phyloP scores from a whole-genome alignment of 2,113 vertebrate genomes.

The Corydoras maculifer region DNA sequence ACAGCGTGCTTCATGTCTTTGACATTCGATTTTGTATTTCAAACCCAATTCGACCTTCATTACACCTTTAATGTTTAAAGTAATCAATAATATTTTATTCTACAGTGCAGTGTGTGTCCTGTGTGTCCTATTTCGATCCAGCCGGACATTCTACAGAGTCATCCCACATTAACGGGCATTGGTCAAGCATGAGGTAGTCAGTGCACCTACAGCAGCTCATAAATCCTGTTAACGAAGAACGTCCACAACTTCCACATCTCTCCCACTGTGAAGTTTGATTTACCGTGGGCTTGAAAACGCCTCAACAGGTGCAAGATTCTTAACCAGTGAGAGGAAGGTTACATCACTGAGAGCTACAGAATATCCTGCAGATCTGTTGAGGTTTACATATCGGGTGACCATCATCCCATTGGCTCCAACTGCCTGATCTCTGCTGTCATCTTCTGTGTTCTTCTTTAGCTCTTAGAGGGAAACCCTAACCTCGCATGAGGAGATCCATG shows the following conservation, averaged over 20 bases:
- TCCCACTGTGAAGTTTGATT: slow-evolving; percentile 52
- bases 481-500: slow-evolving; percentile 35
- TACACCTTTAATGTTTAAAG: too few relatives aligned
- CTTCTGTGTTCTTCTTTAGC: slow-evolving; percentile 29
- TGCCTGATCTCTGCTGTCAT: slow-evolving; percentile 40
- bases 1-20: too few relatives aligned
- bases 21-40: too few relatives aligned
- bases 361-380: too few relatives aligned
- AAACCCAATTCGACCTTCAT: too few relatives aligned
- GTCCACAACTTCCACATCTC: slow-evolving; percentile 64
- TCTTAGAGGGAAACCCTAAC: slow-evolving; percentile 43
- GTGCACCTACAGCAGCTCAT: slow-evolving; percentile 26
- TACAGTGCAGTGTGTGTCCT: slow-evolving; percentile 20
- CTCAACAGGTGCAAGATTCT: slow-evolving; percentile 36
- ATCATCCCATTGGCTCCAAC: slow-evolving; percentile 7
- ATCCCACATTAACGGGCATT: slow-evolving; percentile 55
- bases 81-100: too few relatives aligned
- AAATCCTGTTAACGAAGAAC: slow-evolving; percentile 57
- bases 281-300: slow-evolving; percentile 45
- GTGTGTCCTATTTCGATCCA: slow-evolving; percentile 48
- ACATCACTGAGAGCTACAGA: too few relatives aligned
- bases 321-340: neutral
- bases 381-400: too few relatives aligned
- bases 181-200: slow-evolving; percentile 70
- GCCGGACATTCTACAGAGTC: slow-evolving; percentile 51